Evolutionary conservation across 2,797 vertebrate genomes (phyloP), one percentile per base, ranked within the genome.

Genomic region (Falco rusticolus): DNA sequence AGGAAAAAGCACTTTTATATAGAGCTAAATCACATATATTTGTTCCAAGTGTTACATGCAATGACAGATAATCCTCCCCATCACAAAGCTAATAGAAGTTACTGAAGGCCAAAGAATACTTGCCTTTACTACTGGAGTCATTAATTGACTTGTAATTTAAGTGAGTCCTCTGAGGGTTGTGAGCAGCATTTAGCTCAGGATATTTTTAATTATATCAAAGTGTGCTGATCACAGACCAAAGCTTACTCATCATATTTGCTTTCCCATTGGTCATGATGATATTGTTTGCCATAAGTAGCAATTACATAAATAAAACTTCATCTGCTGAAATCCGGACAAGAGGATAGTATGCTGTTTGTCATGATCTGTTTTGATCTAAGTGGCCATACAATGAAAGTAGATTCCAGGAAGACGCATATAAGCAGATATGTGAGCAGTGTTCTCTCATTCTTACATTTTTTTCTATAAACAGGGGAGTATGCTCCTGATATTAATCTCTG

Each of bases 131-230:
- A 50, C 45, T 57, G 47, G 68, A 87, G 47, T 34, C 66, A n/a
- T 56, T 93, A 84, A 86, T 88, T 81, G 54, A 39, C 63, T 91
- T 93, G 61, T 53, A 83, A 66, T 82, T 90, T 76, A 74, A 94
- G 56, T 63, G 71, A 87, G 75, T 81, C 91, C 72, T 80, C 61
- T 78, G 90, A 74, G 85, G 84, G 41, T 25, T 79, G 33, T 68
- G 6, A 93, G 51, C 79, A 84, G 68, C 60, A 59, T 91, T 95
- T 91, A 89, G 50, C 51, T 92, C 29, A 51, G 66, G 25, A 33
- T 95, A 64, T 87, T 94, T 94, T 90, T 93, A 94, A 95, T 95
- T 93, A 69, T 72, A 71, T 45, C 50, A 25, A 94, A 80, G 33
- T 37, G 37, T 63, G 21, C 61, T 90, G 71, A 90, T 94, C 75